Evolutionary conservation across 2,113 vertebrate genomes (phyloP), one percentile per base, ranked within the genome.

Genomic region (Grammomys surdaster): DNA sequence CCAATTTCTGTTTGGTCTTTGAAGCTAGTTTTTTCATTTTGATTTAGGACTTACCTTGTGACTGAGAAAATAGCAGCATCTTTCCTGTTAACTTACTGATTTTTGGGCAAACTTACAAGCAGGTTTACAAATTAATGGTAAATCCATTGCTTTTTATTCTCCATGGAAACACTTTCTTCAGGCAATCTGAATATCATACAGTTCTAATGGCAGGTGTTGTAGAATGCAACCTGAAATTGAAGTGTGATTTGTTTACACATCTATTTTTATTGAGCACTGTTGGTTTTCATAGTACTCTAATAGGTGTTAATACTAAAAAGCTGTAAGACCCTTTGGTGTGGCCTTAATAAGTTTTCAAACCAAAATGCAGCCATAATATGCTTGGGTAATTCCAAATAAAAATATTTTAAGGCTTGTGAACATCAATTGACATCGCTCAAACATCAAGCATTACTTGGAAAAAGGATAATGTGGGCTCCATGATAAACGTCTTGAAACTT

Each of bases 321-420:
- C 3, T 78, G 0, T n/a, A 63, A 89, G 36, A 94, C n/a, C 78
- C 13, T 54, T 88, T 88, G 4, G 0, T 0, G 89, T 91, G 33
- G 36, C 40, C 58, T 93, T 94, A 46, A 70, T 56, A 96, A 94
- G 9, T 93, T 9, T 7, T 93, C 46, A 72, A 88, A 91, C 93
- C 36, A 84, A 93, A 93, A 40, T 36, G 14, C 28, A 70, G 13
- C 6, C 58, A 96, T 67, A 70, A 95, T 80, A 95, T 65, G 31
- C 56, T 97, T 88, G 11, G 3, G n/a, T 85, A 80, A 88, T 92
- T 97, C 96, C 92, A 95, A 88, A 90, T n/a, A 33, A 60, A 96
- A 76, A 14, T 81, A 40, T 56, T 20, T 82, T 70, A 95, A 80
- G 17, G 2, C 4, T 95, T 33, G 76, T 92, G 93, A 97, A 89